These are phyloP conservation scores for Lochmaea crataegi DNA, from an alignment of 2,888 invertebrate species.

Conservation along the genomic window DNA sequence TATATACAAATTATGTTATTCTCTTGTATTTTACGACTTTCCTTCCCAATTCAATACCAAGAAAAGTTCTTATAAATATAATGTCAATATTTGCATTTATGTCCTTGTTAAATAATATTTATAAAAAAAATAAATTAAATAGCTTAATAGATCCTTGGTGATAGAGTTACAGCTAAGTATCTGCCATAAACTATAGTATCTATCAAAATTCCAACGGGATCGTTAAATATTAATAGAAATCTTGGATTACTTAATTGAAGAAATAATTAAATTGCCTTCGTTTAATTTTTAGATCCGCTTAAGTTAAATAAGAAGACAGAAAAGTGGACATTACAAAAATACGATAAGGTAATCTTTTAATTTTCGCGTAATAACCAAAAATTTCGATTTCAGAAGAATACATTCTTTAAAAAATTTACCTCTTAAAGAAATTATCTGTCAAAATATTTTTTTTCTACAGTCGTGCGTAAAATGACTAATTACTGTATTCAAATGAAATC, in stretches of 20 bases:
- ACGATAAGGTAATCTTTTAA: no score
- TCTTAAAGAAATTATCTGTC: no score
- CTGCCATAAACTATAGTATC: not conserved
- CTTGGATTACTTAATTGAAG: not conserved
- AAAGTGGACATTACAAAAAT: no score
- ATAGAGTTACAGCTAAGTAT: not conserved
- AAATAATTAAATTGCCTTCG: not conserved
- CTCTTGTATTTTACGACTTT: not conserved
- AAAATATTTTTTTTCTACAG: no score
- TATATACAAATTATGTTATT: not conserved
- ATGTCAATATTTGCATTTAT: slow-evolving; percentile 9
- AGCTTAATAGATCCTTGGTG: not conserved
- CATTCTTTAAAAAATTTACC: no score
- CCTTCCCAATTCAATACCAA: not conserved
- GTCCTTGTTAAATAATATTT: not conserved
- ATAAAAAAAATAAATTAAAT: not conserved
- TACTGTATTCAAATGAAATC: no score
- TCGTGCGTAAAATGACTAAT: no score
- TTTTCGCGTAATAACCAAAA: no score
- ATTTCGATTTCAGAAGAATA: no score
- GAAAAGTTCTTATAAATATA: not conserved
- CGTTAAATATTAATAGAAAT: slow-evolving; percentile 3
- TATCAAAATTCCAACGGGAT: not conserved
- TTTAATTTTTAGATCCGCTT: no score
- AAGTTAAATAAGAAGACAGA: no score